A percentile compares a stretch with the other conserved stretches of the same genome.
Evolutionary conservation across 2,113 vertebrate genomes (phyloP).

Genomic region (Cynoglossus semilaevis): DNA sequence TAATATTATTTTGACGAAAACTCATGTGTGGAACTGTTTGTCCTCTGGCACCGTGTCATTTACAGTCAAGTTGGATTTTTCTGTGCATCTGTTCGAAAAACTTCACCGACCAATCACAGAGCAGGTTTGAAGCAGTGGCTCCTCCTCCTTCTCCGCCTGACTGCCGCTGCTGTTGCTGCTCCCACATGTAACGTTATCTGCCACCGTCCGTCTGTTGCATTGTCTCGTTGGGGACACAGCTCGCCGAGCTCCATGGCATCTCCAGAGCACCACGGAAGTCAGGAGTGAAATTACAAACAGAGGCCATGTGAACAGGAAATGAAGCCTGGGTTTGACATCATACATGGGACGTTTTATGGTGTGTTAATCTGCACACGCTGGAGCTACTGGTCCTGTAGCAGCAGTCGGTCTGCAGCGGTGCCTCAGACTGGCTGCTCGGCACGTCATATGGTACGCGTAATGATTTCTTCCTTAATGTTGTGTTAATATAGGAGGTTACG

Average conservation of each 20-base stretch:
- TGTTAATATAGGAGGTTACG: constrained; percentile 14
- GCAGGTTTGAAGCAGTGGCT: constrained; percentile 29
- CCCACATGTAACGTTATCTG: constrained; percentile 59
- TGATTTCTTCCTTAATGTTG: neutral
- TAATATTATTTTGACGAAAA: no score
- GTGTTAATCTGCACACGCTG: neutral
- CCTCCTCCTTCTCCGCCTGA: constrained; percentile 68
- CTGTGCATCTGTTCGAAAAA: constrained; percentile 70
- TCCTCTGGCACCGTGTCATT: constrained; percentile 5
- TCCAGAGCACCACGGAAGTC: constrained; percentile 3
- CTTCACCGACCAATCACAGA: constrained; percentile 66
- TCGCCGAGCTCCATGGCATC: constrained; percentile 5
- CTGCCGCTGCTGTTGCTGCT: constrained; percentile 26
- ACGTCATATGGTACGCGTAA: constrained; percentile 14
- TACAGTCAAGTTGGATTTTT: constrained; percentile 21
- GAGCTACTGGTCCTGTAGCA: constrained; percentile 5
- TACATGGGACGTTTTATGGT: constrained; percentile 10
- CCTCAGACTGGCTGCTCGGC: constrained; percentile 37
- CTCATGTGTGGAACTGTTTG: constrained; percentile 13
- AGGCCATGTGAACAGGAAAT: constrained; percentile 26
- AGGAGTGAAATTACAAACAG: constrained; percentile 2
- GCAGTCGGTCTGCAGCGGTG: constrained; percentile 27
- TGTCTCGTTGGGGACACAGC: constrained; percentile 55
- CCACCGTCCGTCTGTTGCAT: constrained; percentile 29
- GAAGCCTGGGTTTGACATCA: constrained; percentile 6